Conservation (phyloP, 53 echinoderm and acorn worm species). For the Arbacia lixula region DNA sequence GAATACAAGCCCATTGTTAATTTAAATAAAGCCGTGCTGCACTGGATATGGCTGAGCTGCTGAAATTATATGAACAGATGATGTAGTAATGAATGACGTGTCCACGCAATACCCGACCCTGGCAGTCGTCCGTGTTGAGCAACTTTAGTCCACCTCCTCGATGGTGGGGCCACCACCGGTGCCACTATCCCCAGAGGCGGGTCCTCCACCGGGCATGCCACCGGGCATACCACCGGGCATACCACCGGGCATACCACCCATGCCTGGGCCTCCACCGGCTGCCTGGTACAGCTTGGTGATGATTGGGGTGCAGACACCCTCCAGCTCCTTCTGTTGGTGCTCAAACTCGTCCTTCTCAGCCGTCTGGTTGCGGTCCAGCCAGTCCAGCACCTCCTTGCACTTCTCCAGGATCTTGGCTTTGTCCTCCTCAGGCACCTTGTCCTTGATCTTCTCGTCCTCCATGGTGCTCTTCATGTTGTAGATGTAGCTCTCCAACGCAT, state of each 20-base stretch:
- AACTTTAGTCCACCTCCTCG: constrained; percentile 91
- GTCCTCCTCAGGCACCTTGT: constrained; percentile 87
- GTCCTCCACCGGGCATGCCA: constrained; percentile 67
- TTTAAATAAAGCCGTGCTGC: too few species aligned
- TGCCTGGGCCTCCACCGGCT: constrained; percentile 79
- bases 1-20: too few species aligned
- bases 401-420: constrained; percentile 75
- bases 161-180: constrained; percentile 84
- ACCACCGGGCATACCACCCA: constrained; percentile 89
- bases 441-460: constrained; percentile 92
- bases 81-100: too few species aligned
- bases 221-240: constrained; percentile 88
- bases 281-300: constrained; percentile 93
- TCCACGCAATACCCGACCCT: too few species aligned
- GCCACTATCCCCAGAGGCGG: constrained; percentile 53
- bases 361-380: constrained; percentile 95
- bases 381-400: constrained; percentile 83
- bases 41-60: too few species aligned
- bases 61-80: too few species aligned
- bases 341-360: constrained; percentile 99
- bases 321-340: constrained; percentile 91
- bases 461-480: constrained; percentile 92
- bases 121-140: too few species aligned
- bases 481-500: constrained; percentile 91
- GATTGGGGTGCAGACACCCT: constrained; percentile 79